These are phyloP conservation scores for Drosophila bipectinata DNA, from an alignment of 1,140 invertebrate species.

Conservation along the genomic window DNA sequence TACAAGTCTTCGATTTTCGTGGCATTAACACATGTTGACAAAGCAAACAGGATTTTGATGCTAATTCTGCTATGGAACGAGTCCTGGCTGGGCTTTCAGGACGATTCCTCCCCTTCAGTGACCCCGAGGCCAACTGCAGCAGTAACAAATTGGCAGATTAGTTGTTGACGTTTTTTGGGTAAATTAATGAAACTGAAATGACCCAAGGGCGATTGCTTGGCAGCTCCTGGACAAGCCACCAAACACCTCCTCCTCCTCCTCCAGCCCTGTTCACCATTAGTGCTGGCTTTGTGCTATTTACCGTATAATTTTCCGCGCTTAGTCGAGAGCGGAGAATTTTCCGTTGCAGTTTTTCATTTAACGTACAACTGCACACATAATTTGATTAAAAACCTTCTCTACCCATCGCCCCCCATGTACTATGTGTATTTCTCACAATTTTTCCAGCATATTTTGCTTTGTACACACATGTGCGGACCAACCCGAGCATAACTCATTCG, in stretches of 20 bases:
- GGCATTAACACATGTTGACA: constrained; percentile 82
- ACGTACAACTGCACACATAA: constrained; percentile 77
- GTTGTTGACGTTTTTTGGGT: constrained; percentile 75
- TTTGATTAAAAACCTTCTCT: constrained; percentile 72
- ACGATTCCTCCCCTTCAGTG: background rate
- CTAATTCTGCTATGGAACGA: constrained; percentile 34
- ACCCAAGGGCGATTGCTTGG: constrained; percentile 52
- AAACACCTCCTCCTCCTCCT: background rate
- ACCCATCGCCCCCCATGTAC: background rate
- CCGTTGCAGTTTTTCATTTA: constrained; percentile 60
- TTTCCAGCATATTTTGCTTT: constrained; percentile 63
- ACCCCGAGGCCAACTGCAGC: constrained; percentile 38
- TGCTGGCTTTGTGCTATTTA: constrained; percentile 50
- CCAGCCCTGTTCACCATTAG: background rate
- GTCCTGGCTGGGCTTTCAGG: constrained; percentile 11
- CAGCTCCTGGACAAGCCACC: constrained; percentile 7
- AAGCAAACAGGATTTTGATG: constrained; percentile 80
- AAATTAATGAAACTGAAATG: constrained; percentile 77
- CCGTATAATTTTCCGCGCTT: constrained; percentile 67
- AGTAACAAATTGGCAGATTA: constrained; percentile 80
- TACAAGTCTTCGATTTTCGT: constrained; percentile 65
- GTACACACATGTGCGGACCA: constrained; percentile 54
- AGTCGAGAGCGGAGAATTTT: constrained; percentile 29
- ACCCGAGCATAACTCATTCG: constrained; percentile 57
- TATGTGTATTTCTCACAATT: constrained; percentile 31